Percentiles rank a stretch among this genome's conserved stretches.
These are phyloP conservation scores for Drosophila sproati DNA, from an alignment of 1,140 invertebrate species.

Conservation along the genomic window DNA sequence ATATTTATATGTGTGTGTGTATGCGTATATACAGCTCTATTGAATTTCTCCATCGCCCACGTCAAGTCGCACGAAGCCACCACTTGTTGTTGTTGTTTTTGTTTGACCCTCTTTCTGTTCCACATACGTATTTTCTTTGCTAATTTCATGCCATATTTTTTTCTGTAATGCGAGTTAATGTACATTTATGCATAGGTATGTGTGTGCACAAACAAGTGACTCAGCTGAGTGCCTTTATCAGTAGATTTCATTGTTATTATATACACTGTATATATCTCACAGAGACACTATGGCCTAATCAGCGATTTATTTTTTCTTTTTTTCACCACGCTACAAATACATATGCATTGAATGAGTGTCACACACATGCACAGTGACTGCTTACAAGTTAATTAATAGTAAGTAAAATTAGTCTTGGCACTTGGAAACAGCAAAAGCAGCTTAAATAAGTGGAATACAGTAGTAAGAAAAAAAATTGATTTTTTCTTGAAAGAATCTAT, in stretches of 20 bases:
- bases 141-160: constrained; percentile 3
- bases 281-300: constrained; percentile 32
- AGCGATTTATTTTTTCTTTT: constrained; percentile 7
- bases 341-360: background rate
- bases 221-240: constrained; percentile 38
- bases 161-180: constrained; percentile 2
- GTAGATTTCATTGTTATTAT: constrained; percentile 32
- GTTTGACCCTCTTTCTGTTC: constrained; percentile 17
- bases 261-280: background rate
- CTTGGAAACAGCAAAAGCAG: too few species aligned
- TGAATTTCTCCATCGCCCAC: constrained; percentile 21
- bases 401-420: background rate
- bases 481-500: too few species aligned
- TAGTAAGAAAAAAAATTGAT: too few species aligned
- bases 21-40: background rate
- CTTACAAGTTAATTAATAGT: background rate
- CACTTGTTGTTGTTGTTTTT: background rate
- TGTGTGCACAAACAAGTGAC: constrained; percentile 14
- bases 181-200: background rate
- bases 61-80: background rate
- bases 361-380: background rate
- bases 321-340: constrained; percentile 14
- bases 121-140: background rate
- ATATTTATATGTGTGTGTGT: background rate
- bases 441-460: background rate